A percentile compares a stretch with the other conserved stretches of the same genome.
These are phyloP conservation scores for Squalus acanthias DNA, from an alignment of 2,797 vertebrate genomes.

Conservation along the genomic window DNA sequence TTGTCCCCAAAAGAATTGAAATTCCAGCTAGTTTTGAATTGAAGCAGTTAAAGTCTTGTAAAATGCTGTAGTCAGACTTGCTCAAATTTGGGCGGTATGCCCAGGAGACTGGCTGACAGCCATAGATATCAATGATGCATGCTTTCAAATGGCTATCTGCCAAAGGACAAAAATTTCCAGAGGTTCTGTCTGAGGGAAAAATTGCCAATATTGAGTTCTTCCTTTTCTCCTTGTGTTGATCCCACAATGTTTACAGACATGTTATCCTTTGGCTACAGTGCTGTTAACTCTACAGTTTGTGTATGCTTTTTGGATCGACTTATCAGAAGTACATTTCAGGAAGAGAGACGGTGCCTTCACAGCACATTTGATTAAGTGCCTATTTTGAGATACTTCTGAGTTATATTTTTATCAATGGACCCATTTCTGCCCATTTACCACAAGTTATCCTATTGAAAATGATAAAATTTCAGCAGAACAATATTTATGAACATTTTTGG, in stretches of 20 bases:
- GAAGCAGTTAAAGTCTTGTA: slow-evolving; percentile 5
- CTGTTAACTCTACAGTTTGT: background rate
- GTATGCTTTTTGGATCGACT: background rate
- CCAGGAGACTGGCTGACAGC: slow-evolving; percentile 35
- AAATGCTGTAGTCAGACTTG: background rate
- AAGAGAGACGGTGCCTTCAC: background rate
- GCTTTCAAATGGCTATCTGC: slow-evolving; percentile 25
- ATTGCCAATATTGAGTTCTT: slow-evolving; percentile 2
- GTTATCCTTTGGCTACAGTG: background rate
- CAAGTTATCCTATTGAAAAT: background rate
- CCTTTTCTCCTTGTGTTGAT: slow-evolving; percentile 14
- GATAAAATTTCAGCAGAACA: background rate
- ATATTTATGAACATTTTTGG: background rate
- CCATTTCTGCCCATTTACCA: background rate
- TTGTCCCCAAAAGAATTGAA: background rate
- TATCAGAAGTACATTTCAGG: background rate
- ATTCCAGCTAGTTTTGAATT: background rate
- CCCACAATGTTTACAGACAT: background rate
- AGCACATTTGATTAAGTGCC: background rate
- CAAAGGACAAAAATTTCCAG: slow-evolving; percentile 1
- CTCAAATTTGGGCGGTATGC: slow-evolving; percentile 27
- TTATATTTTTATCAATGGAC: background rate
- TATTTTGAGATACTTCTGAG: background rate
- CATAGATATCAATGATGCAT: slow-evolving; percentile 25
- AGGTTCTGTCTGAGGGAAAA: background rate